Conservation (phyloP, 1,140 invertebrate genomes). For the Hylaeus volcanicus region DNA sequence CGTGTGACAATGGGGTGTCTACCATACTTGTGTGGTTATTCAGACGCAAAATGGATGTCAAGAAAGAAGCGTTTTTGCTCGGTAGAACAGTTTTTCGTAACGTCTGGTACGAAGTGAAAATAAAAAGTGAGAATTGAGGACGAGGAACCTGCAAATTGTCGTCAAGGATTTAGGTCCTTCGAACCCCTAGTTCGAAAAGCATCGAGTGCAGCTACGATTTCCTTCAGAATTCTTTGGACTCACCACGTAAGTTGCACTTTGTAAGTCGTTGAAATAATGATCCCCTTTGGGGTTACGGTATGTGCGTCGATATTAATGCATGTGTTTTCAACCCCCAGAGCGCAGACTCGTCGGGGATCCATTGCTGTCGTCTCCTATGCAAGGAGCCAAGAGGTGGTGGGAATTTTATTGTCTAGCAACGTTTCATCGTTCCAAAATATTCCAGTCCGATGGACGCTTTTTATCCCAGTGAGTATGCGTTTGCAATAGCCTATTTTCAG, state of each 20-base stretch:
- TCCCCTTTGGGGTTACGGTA: neutral
- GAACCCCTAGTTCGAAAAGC: neutral
- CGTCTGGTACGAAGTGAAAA: neutral
- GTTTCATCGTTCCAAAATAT: neutral
- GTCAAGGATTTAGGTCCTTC: neutral
- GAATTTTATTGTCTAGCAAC: neutral
- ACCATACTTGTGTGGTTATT: neutral
- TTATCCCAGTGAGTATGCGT: constrained; percentile 13
- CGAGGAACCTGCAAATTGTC: neutral
- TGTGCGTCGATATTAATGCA: constrained; percentile 29
- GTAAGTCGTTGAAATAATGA: neutral
- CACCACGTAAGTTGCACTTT: neutral
- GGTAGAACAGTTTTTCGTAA: neutral
- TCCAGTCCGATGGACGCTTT: neutral
- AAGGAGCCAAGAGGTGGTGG: neutral
- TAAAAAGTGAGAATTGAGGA: neutral
- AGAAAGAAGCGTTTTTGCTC: too few relatives aligned
- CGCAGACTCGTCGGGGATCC: constrained; percentile 38
- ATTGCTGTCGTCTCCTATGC: constrained; percentile 4
- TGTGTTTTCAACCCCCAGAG: constrained; percentile 40
- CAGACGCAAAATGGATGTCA: neutral
- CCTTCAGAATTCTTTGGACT: neutral
- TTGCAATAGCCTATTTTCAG: neutral
- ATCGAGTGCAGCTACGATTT: neutral
- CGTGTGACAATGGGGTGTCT: neutral